Base-by-base conservation (phyloP, 1,140 invertebrate genomes). In the Eulimnadia texana region DNA sequence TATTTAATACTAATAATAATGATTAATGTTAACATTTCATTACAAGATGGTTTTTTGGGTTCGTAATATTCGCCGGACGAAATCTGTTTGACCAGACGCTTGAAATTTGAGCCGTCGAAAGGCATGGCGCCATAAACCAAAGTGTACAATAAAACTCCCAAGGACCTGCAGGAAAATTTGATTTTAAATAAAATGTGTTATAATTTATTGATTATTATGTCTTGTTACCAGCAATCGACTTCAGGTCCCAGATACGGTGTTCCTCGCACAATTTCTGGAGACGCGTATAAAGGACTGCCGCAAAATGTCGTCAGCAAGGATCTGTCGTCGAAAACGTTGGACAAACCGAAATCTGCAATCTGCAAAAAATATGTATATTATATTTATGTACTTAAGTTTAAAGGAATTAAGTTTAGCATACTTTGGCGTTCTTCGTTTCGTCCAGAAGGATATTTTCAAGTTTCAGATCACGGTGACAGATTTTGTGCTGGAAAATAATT, bases 101-200 rank as follows among this genome's bases (percentile, higher is more conserved):
- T 95, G 72, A 98, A 98, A 77, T 98, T 97, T 60, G 91, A 93
- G 56, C 95, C 95, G 77, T 98, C 95, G 73, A 99, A 99, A 24
- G 96, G 96, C 96, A 99, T 99, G 65, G 94, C 92, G 68, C 96
- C 95, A 74, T 99, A 99, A 52, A 98, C 94, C 68, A 99, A 77
- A 25, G 96, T 98, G 70, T 99, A 99, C 0, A 99, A 76, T 20
- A 99, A 78, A 47, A 99, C 96, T 59, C 96, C 96, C 54, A 99
- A 75, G 20, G 93, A 97, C 96, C 95, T 98, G 64, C 50, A 58
- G 51, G 62, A 64, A 57, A 24, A 64, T 50, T 16, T n/a, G 19
- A 19, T n/a, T 16, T 22, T 9, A n/a, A 10, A 11, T 22, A n/a
- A 19, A 52, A 50, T 63, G 2, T 6, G 13, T 20, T 24, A n/a